These are phyloP conservation scores for Scelioninae gen. 1 DNA, from an alignment of 2,888 invertebrate species.

Conservation along the genomic window DNA sequence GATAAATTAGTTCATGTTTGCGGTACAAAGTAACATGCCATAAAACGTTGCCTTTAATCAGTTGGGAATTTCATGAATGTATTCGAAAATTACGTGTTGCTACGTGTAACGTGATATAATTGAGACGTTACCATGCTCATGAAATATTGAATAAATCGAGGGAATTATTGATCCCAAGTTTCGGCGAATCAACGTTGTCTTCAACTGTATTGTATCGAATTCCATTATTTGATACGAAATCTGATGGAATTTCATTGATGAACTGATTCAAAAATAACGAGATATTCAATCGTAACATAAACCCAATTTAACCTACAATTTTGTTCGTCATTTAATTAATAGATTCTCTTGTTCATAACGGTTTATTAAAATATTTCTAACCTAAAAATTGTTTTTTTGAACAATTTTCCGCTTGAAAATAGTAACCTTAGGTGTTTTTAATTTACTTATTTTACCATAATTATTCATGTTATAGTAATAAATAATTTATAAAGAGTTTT, in stretches of 20 bases:
- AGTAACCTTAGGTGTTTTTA: too few relatives aligned
- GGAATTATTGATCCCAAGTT: conserved; percentile 36
- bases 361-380: too few relatives aligned
- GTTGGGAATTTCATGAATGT: conserved; percentile 51
- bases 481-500: too few relatives aligned
- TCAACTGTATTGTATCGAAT: conserved; percentile 24
- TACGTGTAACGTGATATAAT: conserved; percentile 44
- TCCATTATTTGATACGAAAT: conserved; percentile 4
- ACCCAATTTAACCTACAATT: too few relatives aligned
- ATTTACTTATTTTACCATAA: too few relatives aligned
- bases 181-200: conserved; percentile 6
- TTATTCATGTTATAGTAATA: too few relatives aligned
- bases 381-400: too few relatives aligned
- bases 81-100: conserved; percentile 40
- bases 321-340: too few relatives aligned
- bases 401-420: too few relatives aligned
- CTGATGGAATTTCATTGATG: conserved; percentile 4
- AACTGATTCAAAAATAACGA: background rate
- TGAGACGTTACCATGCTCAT: conserved; percentile 26
- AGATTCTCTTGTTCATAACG: too few relatives aligned
- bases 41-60: conserved; percentile 44
- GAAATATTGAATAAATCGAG: conserved; percentile 48
- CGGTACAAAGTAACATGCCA: conserved; percentile 40
- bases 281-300: too few relatives aligned
- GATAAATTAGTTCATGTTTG: conserved; percentile 51